These are phyloP conservation scores for Crocuta crocuta DNA, from an alignment of 2,113 vertebrate species.

Conservation along the genomic window DNA sequence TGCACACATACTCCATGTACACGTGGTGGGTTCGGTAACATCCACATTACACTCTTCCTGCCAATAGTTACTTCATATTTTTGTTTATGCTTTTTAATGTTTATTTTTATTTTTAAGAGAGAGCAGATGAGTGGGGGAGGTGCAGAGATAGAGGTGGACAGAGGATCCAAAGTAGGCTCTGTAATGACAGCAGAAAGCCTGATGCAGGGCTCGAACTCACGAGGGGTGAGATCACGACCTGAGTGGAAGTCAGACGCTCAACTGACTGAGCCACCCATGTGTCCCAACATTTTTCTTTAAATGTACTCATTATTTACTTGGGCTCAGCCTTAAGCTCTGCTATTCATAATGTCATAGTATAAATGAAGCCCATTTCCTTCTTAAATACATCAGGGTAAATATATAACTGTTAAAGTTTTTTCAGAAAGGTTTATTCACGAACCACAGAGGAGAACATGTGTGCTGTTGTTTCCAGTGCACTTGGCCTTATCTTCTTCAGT, in stretches of 20 bases:
- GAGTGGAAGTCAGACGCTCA: too few relatives aligned
- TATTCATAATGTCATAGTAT: not conserved
- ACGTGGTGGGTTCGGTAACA: rapidly evolving
- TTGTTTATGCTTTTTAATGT: too few relatives aligned
- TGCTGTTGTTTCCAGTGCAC: rapidly evolving
- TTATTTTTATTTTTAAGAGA: too few relatives aligned
- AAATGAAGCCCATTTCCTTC: not conserved
- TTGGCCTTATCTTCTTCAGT: not conserved
- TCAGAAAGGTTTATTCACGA: not conserved
- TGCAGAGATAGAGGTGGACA: too few relatives aligned
- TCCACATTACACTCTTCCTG: not conserved
- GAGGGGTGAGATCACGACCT: too few relatives aligned
- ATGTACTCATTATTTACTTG: not conserved
- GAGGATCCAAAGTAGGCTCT: too few relatives aligned
- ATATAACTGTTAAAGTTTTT: not conserved
- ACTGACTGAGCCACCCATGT: too few relatives aligned
- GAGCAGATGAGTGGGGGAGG: too few relatives aligned
- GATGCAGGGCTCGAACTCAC: too few relatives aligned
- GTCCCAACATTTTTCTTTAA: not conserved
- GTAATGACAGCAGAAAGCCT: too few relatives aligned
- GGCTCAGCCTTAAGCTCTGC: not conserved
- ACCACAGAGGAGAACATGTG: rapidly evolving
- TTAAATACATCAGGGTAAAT: not conserved
- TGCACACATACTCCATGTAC: rapidly evolving
- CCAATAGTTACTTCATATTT: not conserved